Evolutionary conservation across 1,140 invertebrate genomes (phyloP), one percentile per base, ranked within the genome.

Genomic region (Chrysomallon squamiferum): DNA sequence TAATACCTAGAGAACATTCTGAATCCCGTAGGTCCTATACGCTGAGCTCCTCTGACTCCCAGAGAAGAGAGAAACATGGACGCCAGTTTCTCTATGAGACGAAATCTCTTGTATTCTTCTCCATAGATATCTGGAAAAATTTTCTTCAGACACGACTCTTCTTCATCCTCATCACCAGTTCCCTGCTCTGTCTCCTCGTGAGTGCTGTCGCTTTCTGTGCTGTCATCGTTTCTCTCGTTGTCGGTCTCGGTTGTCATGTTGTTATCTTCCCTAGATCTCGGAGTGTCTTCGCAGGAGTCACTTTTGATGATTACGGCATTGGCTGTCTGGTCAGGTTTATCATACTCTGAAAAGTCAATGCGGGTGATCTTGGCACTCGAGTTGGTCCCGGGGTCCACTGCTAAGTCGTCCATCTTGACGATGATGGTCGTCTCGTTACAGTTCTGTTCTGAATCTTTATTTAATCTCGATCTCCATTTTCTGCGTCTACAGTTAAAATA

Each of bases 1-100:
- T 18, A n/a, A 43, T 62, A 84, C 83, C 81, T 81, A 15, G 80
- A 74, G 72, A 84, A 84, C 30, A 75, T 78, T 50, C 80, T 62
- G 56, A 84, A 84, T 18, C 72, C 80, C 20, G 79, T 76, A n/a
- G 79, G 75, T 6, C 80, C 77, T 33, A 84, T 73, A 13, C 79
- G 74, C 25, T 73, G 62, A 30, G 73, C 68, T 18, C 77, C 77
- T 43, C 76, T 56, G 11, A 80, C 72, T 9, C 81, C 77, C 15
- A 83, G 71, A 43, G 69, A 77, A 22, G 60, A 62, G 0, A 76
- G 65, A 54, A 83, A 84, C 11, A 84, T 71, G 25, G 75, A 70
- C 4, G 81, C 76, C 22, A 80, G 65, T 29, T 73, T 74, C 45
- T 82, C 77, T 22, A 82, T 49, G 5, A 82, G 25, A 7, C 67